Evolutionary conservation across 1,140 invertebrate genomes (phyloP).

Genomic region (Delia radicum): DNA sequence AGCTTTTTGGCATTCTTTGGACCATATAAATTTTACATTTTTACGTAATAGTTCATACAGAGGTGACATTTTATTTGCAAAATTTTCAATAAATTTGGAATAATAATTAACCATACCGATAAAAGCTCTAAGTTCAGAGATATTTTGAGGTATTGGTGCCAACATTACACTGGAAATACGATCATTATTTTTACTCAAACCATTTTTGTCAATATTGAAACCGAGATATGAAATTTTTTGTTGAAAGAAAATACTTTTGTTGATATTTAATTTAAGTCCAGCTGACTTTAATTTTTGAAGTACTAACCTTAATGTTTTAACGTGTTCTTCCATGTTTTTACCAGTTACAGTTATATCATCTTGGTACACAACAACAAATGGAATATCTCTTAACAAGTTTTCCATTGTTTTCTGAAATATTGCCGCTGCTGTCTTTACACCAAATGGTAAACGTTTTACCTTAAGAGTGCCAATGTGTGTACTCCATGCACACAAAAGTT

Average conservation of each 20-base stretch:
- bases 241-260: constrained; percentile 42
- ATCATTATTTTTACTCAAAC: constrained; percentile 31
- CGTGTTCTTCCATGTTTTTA: constrained; percentile 35
- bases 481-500: constrained; percentile 29
- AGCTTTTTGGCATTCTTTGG: background rate
- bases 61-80: constrained; percentile 37
- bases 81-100: constrained; percentile 46
- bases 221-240: constrained; percentile 41
- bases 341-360: constrained; percentile 53
- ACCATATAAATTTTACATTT: background rate
- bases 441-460: no score
- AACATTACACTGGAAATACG: constrained; percentile 35
- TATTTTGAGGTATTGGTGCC: constrained; percentile 33
- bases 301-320: constrained; percentile 16
- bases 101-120: constrained; percentile 44
- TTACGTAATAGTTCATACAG: constrained; percentile 36
- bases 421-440: constrained; percentile 28
- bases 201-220: constrained; percentile 37
- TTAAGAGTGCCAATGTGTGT: no score
- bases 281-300: constrained; percentile 1
- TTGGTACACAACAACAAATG: constrained; percentile 33
- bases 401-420: constrained; percentile 56
- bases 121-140: constrained; percentile 39
- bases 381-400: constrained; percentile 38
- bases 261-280: constrained; percentile 36